Conservation (phyloP, 2,888 invertebrate genomes). For the Drosophila phalerata region DNA sequence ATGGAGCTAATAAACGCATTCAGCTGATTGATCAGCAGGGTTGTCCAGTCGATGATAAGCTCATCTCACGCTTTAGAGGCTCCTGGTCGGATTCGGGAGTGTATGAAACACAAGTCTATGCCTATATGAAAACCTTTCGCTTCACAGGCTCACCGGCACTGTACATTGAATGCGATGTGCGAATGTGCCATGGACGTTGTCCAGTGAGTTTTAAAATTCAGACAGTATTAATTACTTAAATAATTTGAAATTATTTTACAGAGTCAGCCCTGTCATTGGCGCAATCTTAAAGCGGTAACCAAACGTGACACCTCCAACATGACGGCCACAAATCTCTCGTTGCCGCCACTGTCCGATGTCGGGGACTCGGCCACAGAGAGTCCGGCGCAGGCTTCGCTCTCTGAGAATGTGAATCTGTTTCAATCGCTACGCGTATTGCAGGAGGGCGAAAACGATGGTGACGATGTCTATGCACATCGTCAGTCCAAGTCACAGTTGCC, state of each 20-base stretch:
- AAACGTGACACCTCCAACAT: slow-evolving; percentile 89
- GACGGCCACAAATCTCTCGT: slow-evolving; percentile 78
- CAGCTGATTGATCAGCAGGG: slow-evolving; percentile 97
- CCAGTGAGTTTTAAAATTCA: slow-evolving; percentile 88
- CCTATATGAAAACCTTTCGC: slow-evolving; percentile 95
- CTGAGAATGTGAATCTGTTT: slow-evolving; percentile 95
- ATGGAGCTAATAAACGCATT: slow-evolving; percentile 96
- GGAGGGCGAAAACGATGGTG: slow-evolving; percentile 91
- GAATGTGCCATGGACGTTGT: slow-evolving; percentile 98
- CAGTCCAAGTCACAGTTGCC: slow-evolving; percentile 47
- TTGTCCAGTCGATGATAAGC: slow-evolving; percentile 96
- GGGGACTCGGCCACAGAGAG: slow-evolving; percentile 72
- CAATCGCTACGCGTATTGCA: slow-evolving; percentile 95
- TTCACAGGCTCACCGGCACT: slow-evolving; percentile 97
- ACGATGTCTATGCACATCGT: slow-evolving; percentile 72
- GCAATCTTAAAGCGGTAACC: slow-evolving; percentile 92
- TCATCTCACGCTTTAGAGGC: slow-evolving; percentile 96
- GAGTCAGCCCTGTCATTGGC: slow-evolving; percentile 97
- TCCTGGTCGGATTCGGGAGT: slow-evolving; percentile 96
- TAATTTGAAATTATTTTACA: slow-evolving; percentile 82
- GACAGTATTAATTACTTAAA: not conserved
- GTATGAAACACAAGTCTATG: slow-evolving; percentile 97
- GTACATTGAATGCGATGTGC: slow-evolving; percentile 97
- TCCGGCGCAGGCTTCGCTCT: slow-evolving; percentile 87
- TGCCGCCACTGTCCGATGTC: slow-evolving; percentile 60